Base-by-base conservation (phyloP, 2,797 vertebrate genomes). In the Forpus xanthops region DNA sequence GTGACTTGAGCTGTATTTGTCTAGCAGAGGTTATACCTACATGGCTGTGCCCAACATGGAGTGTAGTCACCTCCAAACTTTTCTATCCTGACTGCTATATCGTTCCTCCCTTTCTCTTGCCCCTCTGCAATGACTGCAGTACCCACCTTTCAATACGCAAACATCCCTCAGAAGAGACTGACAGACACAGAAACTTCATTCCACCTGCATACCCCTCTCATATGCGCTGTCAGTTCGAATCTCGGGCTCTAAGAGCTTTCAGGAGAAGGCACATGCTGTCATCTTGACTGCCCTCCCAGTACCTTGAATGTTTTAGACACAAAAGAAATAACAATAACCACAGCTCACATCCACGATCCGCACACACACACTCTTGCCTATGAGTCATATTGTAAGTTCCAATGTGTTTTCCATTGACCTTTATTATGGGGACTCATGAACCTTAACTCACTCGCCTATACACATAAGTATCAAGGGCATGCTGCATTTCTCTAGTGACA, bases 381-480 rank as follows among this genome's bases (percentile, higher is more conserved):
- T 73, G 73, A 85, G 61, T 86, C 79, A 49, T 11, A 12, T 2
- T n/a, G 25, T 56, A 35, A 74, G 14, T 53, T 75, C 64, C 73
- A 72, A 16, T 65, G 61, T 95, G 89, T 49, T 96, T 94, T 76
- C 78, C 90, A 89, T 70, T 92, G 80, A 88, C 73, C 67, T 95
- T 85, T 81, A 50, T 85, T 87, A 65, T 62, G 68, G 61, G 68
- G 68, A 91, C 50, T 72, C 71, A 27, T 80, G 86, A 95, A 33
- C 91, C 67, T 85, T 23, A 83, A 81, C 64, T 80, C 83, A 6
- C 33, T 92, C 15, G 3, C 47, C 87, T 19, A 66, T 10, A 85
- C 58, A 83, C 20, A 30, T 6, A 55, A 76, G 74, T 44, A 33
- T n/a, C 52, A 28, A 52, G 71, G 85, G 39, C 72, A 37, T 15